Conservation (phyloP, 2,113 vertebrate species). For the Stegastes partitus region DNA sequence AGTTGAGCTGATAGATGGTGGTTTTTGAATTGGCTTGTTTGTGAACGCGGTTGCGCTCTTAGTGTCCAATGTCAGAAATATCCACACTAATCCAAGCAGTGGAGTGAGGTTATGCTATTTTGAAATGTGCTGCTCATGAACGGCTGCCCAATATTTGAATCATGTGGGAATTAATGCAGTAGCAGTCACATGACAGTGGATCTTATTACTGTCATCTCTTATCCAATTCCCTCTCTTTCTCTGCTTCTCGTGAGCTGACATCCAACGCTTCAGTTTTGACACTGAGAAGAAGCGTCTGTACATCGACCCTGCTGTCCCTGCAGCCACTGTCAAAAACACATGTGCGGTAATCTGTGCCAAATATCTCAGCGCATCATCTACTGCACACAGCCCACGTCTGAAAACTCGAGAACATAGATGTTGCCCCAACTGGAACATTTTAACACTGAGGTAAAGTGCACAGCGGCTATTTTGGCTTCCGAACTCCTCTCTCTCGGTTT, state of each 20-base stretch:
- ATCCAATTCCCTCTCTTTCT: slow-evolving; percentile 42
- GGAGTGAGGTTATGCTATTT: background rate
- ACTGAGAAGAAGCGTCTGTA: slow-evolving; percentile 62
- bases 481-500: slow-evolving; percentile 31
- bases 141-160: slow-evolving; percentile 30
- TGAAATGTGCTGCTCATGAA: background rate
- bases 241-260: slow-evolving; percentile 49
- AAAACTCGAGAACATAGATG: slow-evolving; percentile 20
- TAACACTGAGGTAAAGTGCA: slow-evolving; percentile 8
- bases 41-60: background rate
- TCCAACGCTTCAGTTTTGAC: slow-evolving; percentile 61
- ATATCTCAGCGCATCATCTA: slow-evolving; percentile 18
- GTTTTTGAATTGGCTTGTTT: background rate
- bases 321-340: slow-evolving; percentile 56
- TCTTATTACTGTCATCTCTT: slow-evolving; percentile 54
- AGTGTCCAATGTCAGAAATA: background rate
- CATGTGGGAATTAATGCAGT: slow-evolving; percentile 45
- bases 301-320: slow-evolving; percentile 34
- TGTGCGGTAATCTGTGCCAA: slow-evolving; percentile 43
- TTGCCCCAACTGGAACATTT: slow-evolving; percentile 19
- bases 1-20: background rate
- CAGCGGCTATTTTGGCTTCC: slow-evolving; percentile 51
- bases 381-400: slow-evolving; percentile 4
- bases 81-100: slow-evolving; percentile 14
- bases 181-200: slow-evolving; percentile 35